phyloP scores from a whole-genome alignment of 2,797 vertebrate species.

The Decapterus maruadsi region DNA sequence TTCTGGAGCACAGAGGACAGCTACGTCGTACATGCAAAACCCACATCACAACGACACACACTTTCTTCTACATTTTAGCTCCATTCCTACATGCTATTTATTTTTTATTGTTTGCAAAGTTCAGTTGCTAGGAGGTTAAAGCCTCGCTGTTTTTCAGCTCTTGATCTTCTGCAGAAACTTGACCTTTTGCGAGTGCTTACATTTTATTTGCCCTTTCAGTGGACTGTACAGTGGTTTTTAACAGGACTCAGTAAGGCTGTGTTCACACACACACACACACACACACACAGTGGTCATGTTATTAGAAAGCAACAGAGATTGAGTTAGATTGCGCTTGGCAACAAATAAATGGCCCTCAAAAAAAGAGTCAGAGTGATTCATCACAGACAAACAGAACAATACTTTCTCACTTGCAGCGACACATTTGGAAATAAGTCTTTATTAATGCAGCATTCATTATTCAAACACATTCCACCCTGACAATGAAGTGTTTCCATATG shows the following conservation, averaged over 20 bases:
- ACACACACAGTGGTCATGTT: background rate
- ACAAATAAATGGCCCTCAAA: background rate
- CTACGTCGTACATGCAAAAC: no score
- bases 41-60: background rate
- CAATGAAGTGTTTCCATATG: slow-evolving; percentile 47
- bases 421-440: slow-evolving; percentile 38
- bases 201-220: slow-evolving; percentile 71
- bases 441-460: slow-evolving; percentile 43
- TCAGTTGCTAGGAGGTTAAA: slow-evolving; percentile 38
- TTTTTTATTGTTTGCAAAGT: background rate
- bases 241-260: slow-evolving; percentile 27
- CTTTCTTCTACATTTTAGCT: slow-evolving; percentile 30
- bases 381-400: background rate
- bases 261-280: slow-evolving; percentile 14
- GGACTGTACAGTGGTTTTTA: slow-evolving; percentile 36
- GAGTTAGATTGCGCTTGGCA: background rate
- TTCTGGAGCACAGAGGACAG: slow-evolving; percentile 5
- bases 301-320: background rate
- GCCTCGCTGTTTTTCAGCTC: slow-evolving; percentile 35
- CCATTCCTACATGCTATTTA: background rate
- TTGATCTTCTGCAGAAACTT: slow-evolving; percentile 53
- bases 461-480: slow-evolving; percentile 41
- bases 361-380: background rate
- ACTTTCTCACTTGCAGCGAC: slow-evolving; percentile 10
- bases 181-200: slow-evolving; percentile 62